A percentile compares a stretch with the other conserved stretches of the same genome.
phyloP scores from a whole-genome alignment of 2,888 invertebrate genomes.

The Sesia apiformis region DNA sequence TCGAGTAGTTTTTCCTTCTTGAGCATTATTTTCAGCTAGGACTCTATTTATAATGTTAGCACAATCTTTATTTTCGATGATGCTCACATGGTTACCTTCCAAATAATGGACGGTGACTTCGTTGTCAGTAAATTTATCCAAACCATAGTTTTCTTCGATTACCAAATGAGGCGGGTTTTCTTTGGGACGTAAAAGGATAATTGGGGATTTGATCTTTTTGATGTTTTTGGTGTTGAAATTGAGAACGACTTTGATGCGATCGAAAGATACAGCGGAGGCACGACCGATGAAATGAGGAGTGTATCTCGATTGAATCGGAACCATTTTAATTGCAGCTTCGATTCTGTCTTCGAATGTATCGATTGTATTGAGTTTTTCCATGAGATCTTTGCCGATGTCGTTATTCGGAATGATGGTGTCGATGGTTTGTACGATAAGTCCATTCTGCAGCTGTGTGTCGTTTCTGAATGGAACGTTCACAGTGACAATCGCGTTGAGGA shows the following conservation, averaged over 20 bases:
- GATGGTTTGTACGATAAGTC: constrained; percentile 71
- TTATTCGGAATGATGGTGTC: constrained; percentile 60
- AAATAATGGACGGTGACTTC: constrained; percentile 75
- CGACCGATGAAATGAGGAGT: constrained; percentile 35
- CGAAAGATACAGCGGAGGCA: constrained; percentile 42
- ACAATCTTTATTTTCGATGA: constrained; percentile 78
- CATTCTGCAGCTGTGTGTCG: constrained; percentile 71
- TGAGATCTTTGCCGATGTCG: constrained; percentile 41
- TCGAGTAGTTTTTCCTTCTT: constrained; percentile 29
- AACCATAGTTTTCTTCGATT: constrained; percentile 78
- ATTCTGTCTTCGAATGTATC: constrained; percentile 75
- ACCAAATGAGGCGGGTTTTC: constrained; percentile 63
- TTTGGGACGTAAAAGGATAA: constrained; percentile 78
- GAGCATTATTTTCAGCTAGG: constrained; percentile 27
- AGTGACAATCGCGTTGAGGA: constrained; percentile 73
- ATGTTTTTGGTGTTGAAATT: constrained; percentile 55
- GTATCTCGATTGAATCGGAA: constrained; percentile 51
- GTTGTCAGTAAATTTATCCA: constrained; percentile 73
- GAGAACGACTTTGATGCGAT: constrained; percentile 70
- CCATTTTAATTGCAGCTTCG: constrained; percentile 47
- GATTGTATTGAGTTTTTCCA: constrained; percentile 62
- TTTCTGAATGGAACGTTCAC: constrained; percentile 57
- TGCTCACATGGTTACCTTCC: constrained; percentile 83
- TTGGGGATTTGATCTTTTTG: constrained; percentile 70
- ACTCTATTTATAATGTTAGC: constrained; percentile 76